Evolutionary conservation across 2,797 vertebrate genomes (phyloP), one percentile per base, ranked within the genome.

Genomic region (Leptodactylus fallax): DNA sequence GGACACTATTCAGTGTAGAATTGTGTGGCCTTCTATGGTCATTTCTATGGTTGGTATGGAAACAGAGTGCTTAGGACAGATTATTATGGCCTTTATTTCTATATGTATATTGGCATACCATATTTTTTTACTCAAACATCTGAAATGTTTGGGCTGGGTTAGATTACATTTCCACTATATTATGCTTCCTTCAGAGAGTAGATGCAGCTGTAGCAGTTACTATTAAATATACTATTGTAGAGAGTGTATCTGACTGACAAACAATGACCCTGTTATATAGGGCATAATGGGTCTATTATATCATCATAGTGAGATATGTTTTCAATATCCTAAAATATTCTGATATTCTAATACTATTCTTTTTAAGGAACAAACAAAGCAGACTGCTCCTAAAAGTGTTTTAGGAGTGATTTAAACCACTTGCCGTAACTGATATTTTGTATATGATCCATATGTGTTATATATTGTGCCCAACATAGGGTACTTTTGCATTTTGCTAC

Each of bases 241-340:
- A 53, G 25, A 6, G 25, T 55, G 16, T 80, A n/a, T 16, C 21
- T 53, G 45, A n/a, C 17, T 49, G n/a, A 13, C 74, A 53, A 47
- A 77, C 74, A 77, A 53, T 77, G 74, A 77, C 56, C 25, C 56
- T 80, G 14, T 19, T 60, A 45, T 80, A 45, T 36, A 21, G 14
- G 23, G 10, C 17, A 21, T 11, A 80, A 80, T 80, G 78, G 55
- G 14, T 1, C 27, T 45, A 21, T 80, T 58, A 36, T 60, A 60
- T 19, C 78, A 60, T 11, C 25, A 58, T 23, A 53, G n/a, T 53
- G 47, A 53, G 19, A 51, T 51, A 76, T n/a, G 47, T 76, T 53
- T 77, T 53, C n/a, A 77, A 53, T 51, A 53, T 77, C 19, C 17
- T 74, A 74, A 74, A 77, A 23, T 21, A 53, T 23, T 77, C 10